Conservation (phyloP, 2,797 vertebrate genomes). For the Propithecus deckenii region DNA sequence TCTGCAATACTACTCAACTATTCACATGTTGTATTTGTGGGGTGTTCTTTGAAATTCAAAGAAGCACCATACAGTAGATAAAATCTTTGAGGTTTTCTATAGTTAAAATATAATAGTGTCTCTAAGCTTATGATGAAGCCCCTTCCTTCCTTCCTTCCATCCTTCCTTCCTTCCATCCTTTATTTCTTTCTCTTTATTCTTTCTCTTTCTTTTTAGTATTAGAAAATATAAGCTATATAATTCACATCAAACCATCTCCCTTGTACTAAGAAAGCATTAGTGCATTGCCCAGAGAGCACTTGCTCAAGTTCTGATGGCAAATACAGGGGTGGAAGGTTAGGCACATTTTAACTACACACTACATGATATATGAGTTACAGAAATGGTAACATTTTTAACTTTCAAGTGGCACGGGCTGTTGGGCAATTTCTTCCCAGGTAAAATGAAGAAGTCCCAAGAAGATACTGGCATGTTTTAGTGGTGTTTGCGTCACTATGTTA, state of each 20-base stretch:
- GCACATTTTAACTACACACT: neutral
- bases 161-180: neutral
- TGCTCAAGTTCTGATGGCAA: neutral
- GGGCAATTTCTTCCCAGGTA: neutral
- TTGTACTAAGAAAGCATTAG: neutral
- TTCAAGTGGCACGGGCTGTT: neutral
- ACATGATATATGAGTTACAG: neutral
- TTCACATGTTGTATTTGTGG: neutral
- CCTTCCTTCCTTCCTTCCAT: neutral
- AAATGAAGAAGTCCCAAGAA: neutral
- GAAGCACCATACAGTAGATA: constrained; percentile 18
- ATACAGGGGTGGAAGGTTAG: neutral
- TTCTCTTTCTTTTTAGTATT: neutral
- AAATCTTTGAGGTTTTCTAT: neutral
- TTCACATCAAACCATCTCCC: neutral
- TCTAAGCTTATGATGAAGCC: neutral
- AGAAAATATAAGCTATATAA: neutral
- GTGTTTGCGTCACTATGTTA: neutral
- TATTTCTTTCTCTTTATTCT: neutral
- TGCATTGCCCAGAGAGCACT: neutral
- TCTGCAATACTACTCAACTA: neutral
- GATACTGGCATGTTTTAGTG: neutral
- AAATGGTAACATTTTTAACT: constrained; percentile 40
- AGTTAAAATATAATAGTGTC: constrained; percentile 37
- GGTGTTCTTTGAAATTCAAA: constrained; percentile 45